phyloP scores from a whole-genome alignment of 2,797 vertebrate species.

The Phyllotis vaccarum region DNA sequence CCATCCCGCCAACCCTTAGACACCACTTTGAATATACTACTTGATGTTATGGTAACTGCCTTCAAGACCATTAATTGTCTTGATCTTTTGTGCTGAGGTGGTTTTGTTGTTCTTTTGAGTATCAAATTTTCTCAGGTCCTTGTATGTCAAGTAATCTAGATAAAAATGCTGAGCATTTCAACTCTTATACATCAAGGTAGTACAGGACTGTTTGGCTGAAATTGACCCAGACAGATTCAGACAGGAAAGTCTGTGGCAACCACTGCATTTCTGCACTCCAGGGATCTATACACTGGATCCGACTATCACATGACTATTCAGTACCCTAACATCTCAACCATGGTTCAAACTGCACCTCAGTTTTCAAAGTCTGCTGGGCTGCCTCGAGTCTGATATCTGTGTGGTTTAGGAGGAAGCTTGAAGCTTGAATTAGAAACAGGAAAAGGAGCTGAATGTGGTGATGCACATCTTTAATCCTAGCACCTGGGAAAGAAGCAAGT shows the following conservation, averaged over 20 bases:
- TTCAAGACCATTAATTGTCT: background rate
- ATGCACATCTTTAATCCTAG: background rate
- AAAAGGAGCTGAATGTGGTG: background rate
- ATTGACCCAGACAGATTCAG: background rate
- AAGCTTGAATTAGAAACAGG: background rate
- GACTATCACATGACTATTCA: background rate
- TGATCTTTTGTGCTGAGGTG: background rate
- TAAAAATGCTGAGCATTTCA: background rate
- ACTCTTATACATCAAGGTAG: background rate
- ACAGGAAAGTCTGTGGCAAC: background rate
- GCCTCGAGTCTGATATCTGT: background rate
- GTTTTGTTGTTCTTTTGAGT: background rate
- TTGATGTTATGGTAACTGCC: background rate
- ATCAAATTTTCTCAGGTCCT: background rate
- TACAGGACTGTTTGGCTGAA: background rate
- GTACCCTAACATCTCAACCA: background rate
- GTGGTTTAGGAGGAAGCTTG: background rate
- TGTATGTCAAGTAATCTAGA: background rate
- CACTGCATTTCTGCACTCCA: background rate
- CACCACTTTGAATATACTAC: background rate
- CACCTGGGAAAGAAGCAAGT: background rate
- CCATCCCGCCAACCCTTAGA: too few species aligned
- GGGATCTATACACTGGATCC: background rate
- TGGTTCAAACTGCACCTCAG: background rate
- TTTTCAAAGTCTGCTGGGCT: background rate